Percentiles rank a stretch among this genome's conserved stretches.
phyloP scores from a whole-genome alignment of 2,888 invertebrate species.

The Rugalucina vietnamica region DNA sequence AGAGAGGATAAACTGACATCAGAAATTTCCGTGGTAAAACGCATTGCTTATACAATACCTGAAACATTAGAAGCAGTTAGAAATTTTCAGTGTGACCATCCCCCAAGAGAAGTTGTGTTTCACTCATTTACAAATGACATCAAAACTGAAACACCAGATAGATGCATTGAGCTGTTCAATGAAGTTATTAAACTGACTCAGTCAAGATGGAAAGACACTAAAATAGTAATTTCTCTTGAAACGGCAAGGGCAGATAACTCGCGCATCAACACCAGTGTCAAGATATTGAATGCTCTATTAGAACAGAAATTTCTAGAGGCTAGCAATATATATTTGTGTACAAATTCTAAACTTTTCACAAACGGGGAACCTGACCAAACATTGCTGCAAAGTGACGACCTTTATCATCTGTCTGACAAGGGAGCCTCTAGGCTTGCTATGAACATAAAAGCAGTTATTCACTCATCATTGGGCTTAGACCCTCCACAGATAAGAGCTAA shows the following conservation, averaged over 20 bases:
- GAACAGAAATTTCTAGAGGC: background rate
- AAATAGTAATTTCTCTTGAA: background rate
- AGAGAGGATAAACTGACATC: background rate
- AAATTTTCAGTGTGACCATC: background rate
- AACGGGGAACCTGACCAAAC: background rate
- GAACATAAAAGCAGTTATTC: background rate
- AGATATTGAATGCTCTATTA: background rate
- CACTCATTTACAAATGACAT: constrained; percentile 2
- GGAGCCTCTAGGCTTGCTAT: background rate
- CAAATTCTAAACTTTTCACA: background rate
- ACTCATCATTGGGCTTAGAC: background rate
- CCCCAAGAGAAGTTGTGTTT: background rate
- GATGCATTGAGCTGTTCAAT: background rate
- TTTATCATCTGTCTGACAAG: background rate
- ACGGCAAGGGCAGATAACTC: background rate
- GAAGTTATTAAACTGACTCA: background rate
- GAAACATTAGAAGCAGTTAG: background rate
- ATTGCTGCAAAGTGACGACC: background rate
- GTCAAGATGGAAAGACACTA: background rate
- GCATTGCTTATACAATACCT: background rate
- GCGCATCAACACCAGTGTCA: background rate
- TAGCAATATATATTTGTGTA: background rate
- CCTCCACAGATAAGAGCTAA: background rate
- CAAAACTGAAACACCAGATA: background rate
- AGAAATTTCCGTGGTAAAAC: background rate